These are phyloP conservation scores for Bombus sibiricus DNA, from an alignment of 1,140 invertebrate genomes.

Conservation along the genomic window DNA sequence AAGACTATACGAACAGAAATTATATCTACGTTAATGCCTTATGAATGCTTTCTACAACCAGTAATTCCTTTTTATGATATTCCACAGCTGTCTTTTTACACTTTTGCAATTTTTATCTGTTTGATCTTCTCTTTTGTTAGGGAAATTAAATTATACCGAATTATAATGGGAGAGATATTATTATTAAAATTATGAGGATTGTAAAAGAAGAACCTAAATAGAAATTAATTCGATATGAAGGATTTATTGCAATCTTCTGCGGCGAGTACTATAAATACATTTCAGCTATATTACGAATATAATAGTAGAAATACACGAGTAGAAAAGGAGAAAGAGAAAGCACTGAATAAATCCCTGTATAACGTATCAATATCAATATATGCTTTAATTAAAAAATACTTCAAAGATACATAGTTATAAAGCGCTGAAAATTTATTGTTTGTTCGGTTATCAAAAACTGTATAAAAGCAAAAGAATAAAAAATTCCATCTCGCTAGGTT, in stretches of 20 bases:
- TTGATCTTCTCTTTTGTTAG: neutral
- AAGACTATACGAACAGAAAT: no score
- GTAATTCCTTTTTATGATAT: neutral
- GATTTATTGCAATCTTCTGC: neutral
- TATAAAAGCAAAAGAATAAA: neutral
- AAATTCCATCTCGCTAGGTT: neutral
- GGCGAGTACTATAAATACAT: no score
- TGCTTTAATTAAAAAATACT: no score
- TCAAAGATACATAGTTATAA: no score
- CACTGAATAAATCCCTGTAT: neutral
- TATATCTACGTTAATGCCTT: neutral
- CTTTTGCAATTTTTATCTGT: neutral
- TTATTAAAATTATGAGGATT: neutral
- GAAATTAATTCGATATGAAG: neutral
- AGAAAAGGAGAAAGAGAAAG: neutral
- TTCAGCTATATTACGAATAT: no score
- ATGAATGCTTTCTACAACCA: neutral
- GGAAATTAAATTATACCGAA: neutral
- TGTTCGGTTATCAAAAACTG: neutral
- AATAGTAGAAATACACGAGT: no score
- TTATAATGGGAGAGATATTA: neutral
- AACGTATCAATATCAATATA: no score
- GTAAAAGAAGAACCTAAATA: neutral
- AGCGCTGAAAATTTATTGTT: neutral
- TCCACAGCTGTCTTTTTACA: neutral